Conservation (phyloP, 2,797 vertebrate genomes). For the Microcaecilia unicolor region DNA sequence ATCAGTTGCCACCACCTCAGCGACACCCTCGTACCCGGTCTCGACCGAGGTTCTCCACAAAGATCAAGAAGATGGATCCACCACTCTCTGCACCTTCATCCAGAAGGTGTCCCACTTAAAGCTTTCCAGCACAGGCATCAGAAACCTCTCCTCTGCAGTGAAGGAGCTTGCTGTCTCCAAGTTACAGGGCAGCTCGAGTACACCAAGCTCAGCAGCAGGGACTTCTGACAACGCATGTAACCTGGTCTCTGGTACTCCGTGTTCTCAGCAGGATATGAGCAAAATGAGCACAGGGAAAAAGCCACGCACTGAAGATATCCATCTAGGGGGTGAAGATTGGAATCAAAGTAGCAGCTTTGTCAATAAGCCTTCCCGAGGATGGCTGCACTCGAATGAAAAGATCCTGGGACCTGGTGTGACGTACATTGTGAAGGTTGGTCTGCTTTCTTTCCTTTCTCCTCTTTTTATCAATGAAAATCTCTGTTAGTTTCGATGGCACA, state of each 20-base stretch:
- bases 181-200: slow-evolving; percentile 78
- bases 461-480: slow-evolving; percentile 47
- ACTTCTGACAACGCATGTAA: slow-evolving; percentile 69
- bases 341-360: slow-evolving; percentile 61
- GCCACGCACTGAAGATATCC: slow-evolving; percentile 68
- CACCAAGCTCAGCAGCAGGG: slow-evolving; percentile 59
- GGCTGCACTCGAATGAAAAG: slow-evolving; percentile 88
- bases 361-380: slow-evolving; percentile 77
- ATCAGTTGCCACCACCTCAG: slow-evolving; percentile 66
- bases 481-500: slow-evolving; percentile 11
- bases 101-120: slow-evolving; percentile 97
- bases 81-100: slow-evolving; percentile 89
- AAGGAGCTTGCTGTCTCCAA: slow-evolving; percentile 92
- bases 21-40: slow-evolving; percentile 71
- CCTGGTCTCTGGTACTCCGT: slow-evolving; percentile 62
- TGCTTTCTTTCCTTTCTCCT: slow-evolving; percentile 29
- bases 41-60: slow-evolving; percentile 70
- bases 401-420: slow-evolving; percentile 93
- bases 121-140: slow-evolving; percentile 88
- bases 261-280: slow-evolving; percentile 53
- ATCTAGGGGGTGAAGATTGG: slow-evolving; percentile 69
- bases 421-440: slow-evolving; percentile 92
- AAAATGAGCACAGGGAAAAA: slow-evolving; percentile 73
- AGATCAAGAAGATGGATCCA: slow-evolving; percentile 87
- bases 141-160: slow-evolving; percentile 85